Conservation (phyloP, 2,888 invertebrate species). For the Machimus atricapillus region DNA sequence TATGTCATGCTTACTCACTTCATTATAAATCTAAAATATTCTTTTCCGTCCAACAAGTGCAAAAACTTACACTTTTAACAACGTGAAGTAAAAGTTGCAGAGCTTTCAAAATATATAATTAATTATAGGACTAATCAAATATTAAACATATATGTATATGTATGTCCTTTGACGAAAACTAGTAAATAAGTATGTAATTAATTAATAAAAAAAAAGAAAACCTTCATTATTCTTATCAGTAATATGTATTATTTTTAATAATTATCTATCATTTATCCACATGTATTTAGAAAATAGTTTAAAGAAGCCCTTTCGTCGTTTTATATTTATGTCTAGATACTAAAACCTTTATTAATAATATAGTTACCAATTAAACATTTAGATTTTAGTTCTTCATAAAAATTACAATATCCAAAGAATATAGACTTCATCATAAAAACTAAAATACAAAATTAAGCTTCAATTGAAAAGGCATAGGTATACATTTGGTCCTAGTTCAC, state of each 20-base stretch:
- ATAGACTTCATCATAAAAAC: not conserved
- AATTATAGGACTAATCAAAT: not conserved
- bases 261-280: not conserved
- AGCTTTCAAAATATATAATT: slow-evolving; percentile 13
- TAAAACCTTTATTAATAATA: not conserved
- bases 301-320: not conserved
- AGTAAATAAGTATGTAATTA: not conserved
- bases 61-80: not conserved
- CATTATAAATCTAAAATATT: not conserved
- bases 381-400: no score
- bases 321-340: no score
- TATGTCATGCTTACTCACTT: not conserved
- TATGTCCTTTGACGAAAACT: not conserved
- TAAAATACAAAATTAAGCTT: not conserved
- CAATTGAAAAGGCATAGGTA: not conserved
- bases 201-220: not conserved
- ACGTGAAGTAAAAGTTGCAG: not conserved
- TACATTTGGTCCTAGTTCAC: not conserved
- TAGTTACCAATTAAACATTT: no score
- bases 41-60: not conserved
- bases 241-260: not conserved
- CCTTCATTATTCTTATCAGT: slow-evolving; percentile 14
- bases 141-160: not conserved
- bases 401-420: not conserved
- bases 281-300: slow-evolving; percentile 18